Evolutionary conservation across 2,888 invertebrate species (phyloP), one percentile per base, ranked within the genome.

Genomic region (Andrena dorsata): DNA sequence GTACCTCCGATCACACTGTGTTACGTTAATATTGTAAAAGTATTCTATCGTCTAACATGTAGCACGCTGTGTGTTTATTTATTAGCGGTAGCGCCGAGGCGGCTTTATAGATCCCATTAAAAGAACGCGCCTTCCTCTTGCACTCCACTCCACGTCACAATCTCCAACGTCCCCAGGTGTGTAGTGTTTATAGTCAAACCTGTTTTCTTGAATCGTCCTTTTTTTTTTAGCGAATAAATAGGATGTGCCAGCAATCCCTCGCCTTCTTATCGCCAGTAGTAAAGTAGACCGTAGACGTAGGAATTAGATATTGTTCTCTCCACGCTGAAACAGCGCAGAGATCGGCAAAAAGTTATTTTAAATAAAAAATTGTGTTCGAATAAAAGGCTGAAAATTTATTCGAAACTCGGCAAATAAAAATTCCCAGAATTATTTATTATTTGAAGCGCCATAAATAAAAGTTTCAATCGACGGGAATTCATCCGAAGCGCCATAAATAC

Each of bases 171-270:
- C 53, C 47, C 6, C 32, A 13, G 5, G 65, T 41, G 35, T 66
- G 26, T 23, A 13, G 58, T 63, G 28, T 79, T 70, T 72, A 71
- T 73, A 63, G 47, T 75, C 3, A 10, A 61, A 72, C n/a, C 30
- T 7, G 10, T 23, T 10, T 8, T 20, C 5, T 69, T 26, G 20
- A 49, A 35, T 51, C 41, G 41, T 60, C 13, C 1, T 35, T 73
- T 28, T 41, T 56, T 58, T 28, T 49, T 69, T 58, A 73, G 74
- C 70, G 65, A 81, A 81, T 74, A 74, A 80, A 81, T 74, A 51
- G 26, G 35, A 74, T 51, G 32, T 60, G 32, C 16, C 68, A 56
- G 58, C 63, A 73, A 72, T 80, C 73, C 68, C 73, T 73, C 63
- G 56, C 68, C 49, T 47, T 79, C 47, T 65, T 60, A 10, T 60